A percentile compares a stretch with the other conserved stretches of the same genome.
These are phyloP conservation scores for Paratrypauchen microcephalus DNA, from an alignment of 2,797 vertebrate species.

Conservation along the genomic window DNA sequence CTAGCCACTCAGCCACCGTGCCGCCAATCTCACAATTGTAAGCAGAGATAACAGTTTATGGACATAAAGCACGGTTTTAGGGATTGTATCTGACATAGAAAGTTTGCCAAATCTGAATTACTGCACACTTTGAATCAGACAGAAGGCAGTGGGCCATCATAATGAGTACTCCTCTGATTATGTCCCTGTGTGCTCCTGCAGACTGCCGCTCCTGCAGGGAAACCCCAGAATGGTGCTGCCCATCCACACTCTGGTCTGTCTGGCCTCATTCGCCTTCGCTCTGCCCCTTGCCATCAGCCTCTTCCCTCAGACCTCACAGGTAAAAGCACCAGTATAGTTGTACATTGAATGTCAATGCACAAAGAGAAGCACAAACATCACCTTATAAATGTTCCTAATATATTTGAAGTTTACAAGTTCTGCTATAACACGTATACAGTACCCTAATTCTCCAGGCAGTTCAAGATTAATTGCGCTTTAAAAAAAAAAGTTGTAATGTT, in stretches of 20 bases:
- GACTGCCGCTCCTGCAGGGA: slow-evolving; percentile 83
- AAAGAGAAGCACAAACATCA: too few relatives aligned
- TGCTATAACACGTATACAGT: too few relatives aligned
- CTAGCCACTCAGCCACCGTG: too few relatives aligned
- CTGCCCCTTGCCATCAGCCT: slow-evolving; percentile 94
- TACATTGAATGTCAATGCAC: neutral
- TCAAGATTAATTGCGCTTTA: too few relatives aligned
- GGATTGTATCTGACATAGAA: too few relatives aligned
- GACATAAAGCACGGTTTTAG: too few relatives aligned
- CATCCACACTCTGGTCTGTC: slow-evolving; percentile 88
- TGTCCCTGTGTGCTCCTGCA: slow-evolving; percentile 52
- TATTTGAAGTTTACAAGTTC: too few relatives aligned
- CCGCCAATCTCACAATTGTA: too few relatives aligned
- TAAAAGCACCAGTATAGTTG: slow-evolving; percentile 37
- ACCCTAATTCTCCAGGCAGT: too few relatives aligned
- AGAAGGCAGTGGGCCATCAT: neutral
- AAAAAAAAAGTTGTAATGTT: too few relatives aligned
- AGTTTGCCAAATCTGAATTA: too few relatives aligned
- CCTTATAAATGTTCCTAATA: neutral
- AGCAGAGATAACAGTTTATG: too few relatives aligned
- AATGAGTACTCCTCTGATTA: neutral
- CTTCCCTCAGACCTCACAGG: slow-evolving; percentile 94
- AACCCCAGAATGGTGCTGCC: slow-evolving; percentile 82
- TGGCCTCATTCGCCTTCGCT: slow-evolving; percentile 88
- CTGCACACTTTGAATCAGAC: neutral